These are phyloP conservation scores for Elanus axillaris DNA, from an alignment of 2,113 vertebrate genomes.

Conservation along the genomic window DNA sequence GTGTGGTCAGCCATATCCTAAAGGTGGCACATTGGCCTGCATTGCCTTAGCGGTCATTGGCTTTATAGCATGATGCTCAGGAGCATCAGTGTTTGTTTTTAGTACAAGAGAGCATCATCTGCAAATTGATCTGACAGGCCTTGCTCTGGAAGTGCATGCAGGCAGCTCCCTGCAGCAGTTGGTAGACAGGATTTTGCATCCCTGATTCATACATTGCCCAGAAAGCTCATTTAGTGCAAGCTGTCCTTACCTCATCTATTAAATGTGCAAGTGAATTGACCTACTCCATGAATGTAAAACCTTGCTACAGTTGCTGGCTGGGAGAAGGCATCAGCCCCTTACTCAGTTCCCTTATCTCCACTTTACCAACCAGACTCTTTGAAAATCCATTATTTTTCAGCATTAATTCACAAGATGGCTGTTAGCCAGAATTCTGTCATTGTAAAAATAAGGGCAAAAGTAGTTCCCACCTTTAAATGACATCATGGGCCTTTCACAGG, in stretches of 20 bases:
- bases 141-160: neutral
- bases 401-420: constrained; percentile 9
- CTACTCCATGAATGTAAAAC: neutral
- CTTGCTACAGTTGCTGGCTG: neutral
- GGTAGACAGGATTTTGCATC: neutral
- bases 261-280: constrained; percentile 9
- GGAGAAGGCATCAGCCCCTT: neutral
- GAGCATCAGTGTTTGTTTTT: neutral
- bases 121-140: neutral
- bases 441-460: neutral
- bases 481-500: neutral
- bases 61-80: neutral
- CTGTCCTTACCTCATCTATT: constrained; percentile 33
- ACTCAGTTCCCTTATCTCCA: constrained; percentile 5
- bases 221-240: constrained; percentile 18
- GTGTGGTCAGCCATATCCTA: neutral
- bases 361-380: constrained; percentile 13
- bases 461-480: neutral
- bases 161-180: neutral
- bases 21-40: neutral
- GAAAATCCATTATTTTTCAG: constrained; percentile 29
- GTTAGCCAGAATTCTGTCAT: neutral
- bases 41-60: neutral
- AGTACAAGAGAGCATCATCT: neutral
- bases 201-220: neutral